Evolutionary conservation across 2,113 vertebrate genomes (phyloP).

Genomic region (Elaphurus davidianus): DNA sequence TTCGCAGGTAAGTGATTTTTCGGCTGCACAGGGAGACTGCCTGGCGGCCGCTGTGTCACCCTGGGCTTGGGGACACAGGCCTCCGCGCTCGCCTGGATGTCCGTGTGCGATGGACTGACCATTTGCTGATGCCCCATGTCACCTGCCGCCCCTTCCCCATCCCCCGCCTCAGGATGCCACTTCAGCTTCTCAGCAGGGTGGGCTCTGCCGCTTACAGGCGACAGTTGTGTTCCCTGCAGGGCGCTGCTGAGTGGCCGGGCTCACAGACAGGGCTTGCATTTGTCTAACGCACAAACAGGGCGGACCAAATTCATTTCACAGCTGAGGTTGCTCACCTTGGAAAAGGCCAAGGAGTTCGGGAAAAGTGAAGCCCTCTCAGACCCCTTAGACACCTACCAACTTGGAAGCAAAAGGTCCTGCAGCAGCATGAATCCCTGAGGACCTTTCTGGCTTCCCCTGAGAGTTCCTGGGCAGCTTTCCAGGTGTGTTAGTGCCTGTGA

Average conservation of each 20-base stretch:
- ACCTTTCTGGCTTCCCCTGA: neutral
- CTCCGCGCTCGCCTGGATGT: neutral
- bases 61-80: neutral
- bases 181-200: neutral
- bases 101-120: rapidly evolving
- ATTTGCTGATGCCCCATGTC: neutral
- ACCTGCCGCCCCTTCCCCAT: neutral
- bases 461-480: neutral
- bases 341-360: neutral
- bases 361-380: neutral
- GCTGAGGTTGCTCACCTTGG: neutral
- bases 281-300: neutral
- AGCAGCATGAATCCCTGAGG: neutral
- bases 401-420: neutral
- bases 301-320: neutral
- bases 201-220: neutral
- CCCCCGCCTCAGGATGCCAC: neutral
- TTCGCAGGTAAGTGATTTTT: neutral
- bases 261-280: neutral
- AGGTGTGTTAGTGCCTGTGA: neutral
- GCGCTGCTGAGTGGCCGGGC: neutral
- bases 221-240: neutral
- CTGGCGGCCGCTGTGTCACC: neutral
- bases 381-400: neutral
- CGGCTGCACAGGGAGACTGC: neutral